Evolutionary conservation across 2,797 vertebrate species (phyloP).

Genomic region (Gambusia yucatana): DNA sequence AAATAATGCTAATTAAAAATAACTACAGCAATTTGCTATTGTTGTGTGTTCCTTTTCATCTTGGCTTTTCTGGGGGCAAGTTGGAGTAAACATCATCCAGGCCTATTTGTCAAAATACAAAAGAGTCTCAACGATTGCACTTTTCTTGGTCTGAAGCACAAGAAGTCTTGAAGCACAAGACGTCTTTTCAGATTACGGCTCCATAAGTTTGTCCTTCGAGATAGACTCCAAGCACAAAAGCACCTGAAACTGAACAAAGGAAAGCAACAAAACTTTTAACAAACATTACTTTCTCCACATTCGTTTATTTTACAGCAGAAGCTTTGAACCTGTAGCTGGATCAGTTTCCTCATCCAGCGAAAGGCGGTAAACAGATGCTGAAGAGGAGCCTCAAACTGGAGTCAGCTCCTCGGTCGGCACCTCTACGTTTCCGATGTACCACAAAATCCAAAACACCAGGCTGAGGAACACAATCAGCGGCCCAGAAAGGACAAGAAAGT

Average conservation of each 20-base stretch:
- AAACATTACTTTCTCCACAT: neutral
- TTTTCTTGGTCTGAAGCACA: neutral
- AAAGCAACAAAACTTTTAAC: neutral
- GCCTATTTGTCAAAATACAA: neutral
- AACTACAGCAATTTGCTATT: neutral
- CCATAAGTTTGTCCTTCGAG: neutral
- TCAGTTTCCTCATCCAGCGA: neutral
- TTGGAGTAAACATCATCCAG: neutral
- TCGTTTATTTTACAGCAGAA: neutral
- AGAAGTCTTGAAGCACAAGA: neutral
- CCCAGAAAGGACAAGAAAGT: conserved; percentile 83
- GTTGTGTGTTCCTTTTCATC: conserved; percentile 4
- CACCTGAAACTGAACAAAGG: neutral
- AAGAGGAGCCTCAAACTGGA: conserved; percentile 11
- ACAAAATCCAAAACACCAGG: conserved; percentile 84
- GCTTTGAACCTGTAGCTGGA: neutral
- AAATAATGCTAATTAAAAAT: conserved; percentile 1
- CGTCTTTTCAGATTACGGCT: neutral
- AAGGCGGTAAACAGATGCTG: neutral
- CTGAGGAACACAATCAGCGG: conserved; percentile 81
- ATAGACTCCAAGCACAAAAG: neutral
- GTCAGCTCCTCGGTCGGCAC: conserved; percentile 61
- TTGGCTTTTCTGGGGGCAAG: neutral
- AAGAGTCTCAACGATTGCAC: neutral
- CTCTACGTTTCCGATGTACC: conserved; percentile 86